Base-by-base conservation (phyloP, 2,888 invertebrate genomes). In the Slavum lentiscoides region DNA sequence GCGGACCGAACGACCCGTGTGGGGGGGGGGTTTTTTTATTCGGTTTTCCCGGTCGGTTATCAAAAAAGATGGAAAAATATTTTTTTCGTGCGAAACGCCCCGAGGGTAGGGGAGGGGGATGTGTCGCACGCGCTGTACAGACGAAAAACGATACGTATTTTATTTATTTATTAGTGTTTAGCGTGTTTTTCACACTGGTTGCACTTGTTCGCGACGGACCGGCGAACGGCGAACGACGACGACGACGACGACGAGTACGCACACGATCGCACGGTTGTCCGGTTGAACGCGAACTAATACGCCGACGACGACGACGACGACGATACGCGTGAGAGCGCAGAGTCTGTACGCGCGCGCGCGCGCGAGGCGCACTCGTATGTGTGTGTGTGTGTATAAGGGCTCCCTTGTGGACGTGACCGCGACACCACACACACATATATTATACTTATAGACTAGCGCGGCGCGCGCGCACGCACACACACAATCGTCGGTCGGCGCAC, bases 401-500 rank as follows among this genome's bases (percentile, higher is more conserved):
- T 19, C 23, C 53, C 23, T 55, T 43, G 55, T 80, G 77, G 77
- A 77, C 62, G 72, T 80, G 80, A 80, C 80, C 80, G 80, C 80
- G 80, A 80, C 80, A 64, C 72, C 58, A 39, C 30, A 77, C 55
- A 66, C 74, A 55, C 74, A 17, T 55, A 21, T 53, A 53, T 53
- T 37, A 2, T 55, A 7, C 30, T 0, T 21, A 8, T 13, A 17
- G 2, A 19, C 49, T 2, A 39, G 11, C n/a, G 21, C 15, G 21
- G 21, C 15, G 21, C 55, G 9, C 74, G 43, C n/a, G 30, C 62
- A 1, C 39, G 6, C 23, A 43, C 23, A 19, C 55, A 1, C 11
- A 4, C 66, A 30, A 11, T 49, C 61, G 30, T 30, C 30, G 30
- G 49, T 23, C 43, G 76, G 49, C 76, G 76, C 76, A 76, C 19